These are phyloP conservation scores for Chymomyza procnemis DNA, from an alignment of 2,888 invertebrate species.

Conservation along the genomic window DNA sequence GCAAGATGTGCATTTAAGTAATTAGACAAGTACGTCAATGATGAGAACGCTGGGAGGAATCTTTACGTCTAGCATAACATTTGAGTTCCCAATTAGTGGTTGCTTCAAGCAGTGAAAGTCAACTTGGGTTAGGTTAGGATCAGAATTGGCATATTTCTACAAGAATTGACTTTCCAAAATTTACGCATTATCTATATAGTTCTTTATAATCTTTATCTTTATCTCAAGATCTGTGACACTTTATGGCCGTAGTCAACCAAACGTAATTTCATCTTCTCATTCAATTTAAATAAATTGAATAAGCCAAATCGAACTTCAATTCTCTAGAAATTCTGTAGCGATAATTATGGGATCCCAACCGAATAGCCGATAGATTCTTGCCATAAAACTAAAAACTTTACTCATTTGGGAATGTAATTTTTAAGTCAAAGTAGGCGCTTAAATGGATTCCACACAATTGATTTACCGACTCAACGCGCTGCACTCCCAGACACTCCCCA, in stretches of 20 bases:
- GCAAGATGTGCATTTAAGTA: neutral
- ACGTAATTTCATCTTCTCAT: too few species aligned
- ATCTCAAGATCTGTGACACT: too few species aligned
- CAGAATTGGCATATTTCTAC: too few species aligned
- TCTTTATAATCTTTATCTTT: too few species aligned
- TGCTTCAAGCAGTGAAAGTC: neutral
- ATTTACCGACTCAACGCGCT: neutral
- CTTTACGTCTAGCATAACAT: neutral
- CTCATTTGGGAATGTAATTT: neutral
- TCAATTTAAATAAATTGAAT: too few species aligned
- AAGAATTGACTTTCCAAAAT: too few species aligned
- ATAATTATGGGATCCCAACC: too few species aligned
- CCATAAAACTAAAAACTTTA: neutral
- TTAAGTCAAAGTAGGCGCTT: neutral
- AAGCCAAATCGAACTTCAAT: neutral
- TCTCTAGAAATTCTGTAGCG: neutral
- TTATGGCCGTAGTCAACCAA: too few species aligned
- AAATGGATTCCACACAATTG: neutral
- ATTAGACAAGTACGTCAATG: neutral
- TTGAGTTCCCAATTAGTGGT: neutral
- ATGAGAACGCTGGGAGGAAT: neutral
- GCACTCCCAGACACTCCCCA: neutral
- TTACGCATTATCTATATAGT: too few species aligned
- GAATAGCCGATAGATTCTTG: neutral
- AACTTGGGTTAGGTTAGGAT: neutral